Percentiles rank a stretch among this genome's conserved stretches.
Evolutionary conservation across 2,888 invertebrate genomes (phyloP).

Genomic region (Lycocerus yunnanus): DNA sequence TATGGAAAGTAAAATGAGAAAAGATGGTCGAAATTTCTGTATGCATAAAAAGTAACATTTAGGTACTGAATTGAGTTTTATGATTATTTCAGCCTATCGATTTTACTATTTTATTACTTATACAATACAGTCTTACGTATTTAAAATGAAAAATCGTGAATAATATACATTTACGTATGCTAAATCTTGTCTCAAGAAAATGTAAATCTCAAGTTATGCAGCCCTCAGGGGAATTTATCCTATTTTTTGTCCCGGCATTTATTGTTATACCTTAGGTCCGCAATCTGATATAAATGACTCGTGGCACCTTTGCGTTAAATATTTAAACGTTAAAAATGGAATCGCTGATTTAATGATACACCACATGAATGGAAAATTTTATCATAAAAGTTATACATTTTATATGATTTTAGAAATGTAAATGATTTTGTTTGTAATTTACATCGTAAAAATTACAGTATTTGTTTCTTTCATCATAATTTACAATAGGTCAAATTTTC

Average conservation of each 20-base stretch:
- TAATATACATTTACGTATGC: conserved; percentile 3
- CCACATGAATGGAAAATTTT: neutral
- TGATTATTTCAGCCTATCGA: neutral
- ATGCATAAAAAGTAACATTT: neutral
- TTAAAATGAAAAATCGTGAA: conserved; percentile 3
- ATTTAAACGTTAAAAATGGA: conserved; percentile 29
- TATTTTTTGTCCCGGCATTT: conserved; percentile 40
- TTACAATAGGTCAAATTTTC: neutral
- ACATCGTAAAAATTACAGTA: neutral
- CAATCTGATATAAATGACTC: conserved; percentile 39
- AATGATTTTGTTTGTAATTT: neutral
- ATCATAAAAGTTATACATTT: neutral
- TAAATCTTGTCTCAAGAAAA: conserved; percentile 24
- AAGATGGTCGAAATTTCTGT: neutral
- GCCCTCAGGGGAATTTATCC: conserved; percentile 38
- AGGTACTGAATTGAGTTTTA: neutral
- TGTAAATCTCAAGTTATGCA: conserved; percentile 43
- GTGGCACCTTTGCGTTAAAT: conserved; percentile 38
- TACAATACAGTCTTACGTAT: neutral
- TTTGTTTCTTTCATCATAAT: neutral
- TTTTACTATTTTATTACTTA: neutral
- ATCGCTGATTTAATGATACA: conserved; percentile 5
- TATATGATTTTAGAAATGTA: neutral
- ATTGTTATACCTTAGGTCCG: conserved; percentile 36
- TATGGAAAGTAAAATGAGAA: neutral